These are phyloP conservation scores for Acanthochromis polyacanthus DNA, from an alignment of 2,113 vertebrate genomes.

Conservation along the genomic window DNA sequence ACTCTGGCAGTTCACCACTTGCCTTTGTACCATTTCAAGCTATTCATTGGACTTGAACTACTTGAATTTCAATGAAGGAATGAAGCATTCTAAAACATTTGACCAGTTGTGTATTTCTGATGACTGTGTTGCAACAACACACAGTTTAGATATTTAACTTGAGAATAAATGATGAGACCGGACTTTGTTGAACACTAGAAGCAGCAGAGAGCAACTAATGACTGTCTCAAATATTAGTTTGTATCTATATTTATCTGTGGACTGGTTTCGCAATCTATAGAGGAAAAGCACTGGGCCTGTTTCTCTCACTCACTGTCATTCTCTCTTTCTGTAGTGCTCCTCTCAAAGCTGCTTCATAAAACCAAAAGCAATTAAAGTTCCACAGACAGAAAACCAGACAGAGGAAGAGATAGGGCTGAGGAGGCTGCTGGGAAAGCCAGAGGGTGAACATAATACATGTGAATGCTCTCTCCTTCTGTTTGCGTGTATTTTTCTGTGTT, in stretches of 20 bases:
- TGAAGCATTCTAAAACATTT: too few species aligned
- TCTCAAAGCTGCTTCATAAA: slow-evolving; percentile 51
- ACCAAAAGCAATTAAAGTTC: slow-evolving; percentile 66
- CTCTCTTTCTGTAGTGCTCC: slow-evolving; percentile 10
- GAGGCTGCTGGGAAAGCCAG: slow-evolving; percentile 15
- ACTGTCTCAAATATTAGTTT: slow-evolving; percentile 40
- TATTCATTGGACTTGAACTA: too few species aligned
- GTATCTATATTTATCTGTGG: slow-evolving; percentile 62
- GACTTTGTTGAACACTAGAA: slow-evolving; percentile 8
- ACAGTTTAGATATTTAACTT: background rate
- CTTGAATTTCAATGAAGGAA: too few species aligned
- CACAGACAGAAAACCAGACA: slow-evolving; percentile 10
- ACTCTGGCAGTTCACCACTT: too few species aligned
- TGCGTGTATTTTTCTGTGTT: background rate
- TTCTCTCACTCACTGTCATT: slow-evolving; percentile 10
- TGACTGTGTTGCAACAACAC: too few species aligned
- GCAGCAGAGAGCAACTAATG: slow-evolving; percentile 36
- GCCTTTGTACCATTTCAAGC: too few species aligned
- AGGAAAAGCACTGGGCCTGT: slow-evolving; percentile 37
- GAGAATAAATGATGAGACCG: background rate
- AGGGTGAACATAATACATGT: slow-evolving; percentile 27
- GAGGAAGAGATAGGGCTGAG: slow-evolving; percentile 9
- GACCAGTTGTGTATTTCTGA: too few species aligned
- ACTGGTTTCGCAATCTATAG: slow-evolving; percentile 49
- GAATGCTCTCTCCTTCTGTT: background rate